These are phyloP conservation scores for Colletes collaris DNA, from an alignment of 2,888 invertebrate genomes.

Conservation along the genomic window DNA sequence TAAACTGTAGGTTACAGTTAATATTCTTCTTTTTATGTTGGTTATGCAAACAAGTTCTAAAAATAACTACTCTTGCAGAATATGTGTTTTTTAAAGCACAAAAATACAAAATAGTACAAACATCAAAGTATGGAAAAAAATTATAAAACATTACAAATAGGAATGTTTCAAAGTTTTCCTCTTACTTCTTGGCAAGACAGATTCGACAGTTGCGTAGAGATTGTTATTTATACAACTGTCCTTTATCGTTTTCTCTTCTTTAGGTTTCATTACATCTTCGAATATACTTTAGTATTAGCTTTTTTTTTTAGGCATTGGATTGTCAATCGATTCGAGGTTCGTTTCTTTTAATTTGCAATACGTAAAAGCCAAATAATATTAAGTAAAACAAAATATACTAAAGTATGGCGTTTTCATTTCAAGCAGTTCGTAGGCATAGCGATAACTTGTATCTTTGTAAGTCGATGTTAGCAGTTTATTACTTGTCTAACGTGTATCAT, in stretches of 20 bases:
- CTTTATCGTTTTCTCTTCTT: background rate
- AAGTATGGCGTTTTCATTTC: slow-evolving; percentile 8
- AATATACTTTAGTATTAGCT: background rate
- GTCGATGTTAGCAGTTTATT: slow-evolving; percentile 12
- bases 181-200: background rate
- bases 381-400: slow-evolving; percentile 14
- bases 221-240: background rate
- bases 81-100: background rate
- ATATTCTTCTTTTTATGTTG: slow-evolving; percentile 16
- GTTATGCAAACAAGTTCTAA: slow-evolving; percentile 16
- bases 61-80: background rate
- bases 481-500: slow-evolving; percentile 23
- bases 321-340: background rate
- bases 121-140: slow-evolving; percentile 10
- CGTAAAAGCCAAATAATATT: slow-evolving; percentile 12
- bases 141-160: slow-evolving; percentile 3
- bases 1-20: slow-evolving; percentile 30
- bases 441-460: slow-evolving; percentile 7
- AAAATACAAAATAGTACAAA: slow-evolving; percentile 22
- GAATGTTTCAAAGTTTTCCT: background rate
- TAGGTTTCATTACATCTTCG: background rate
- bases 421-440: slow-evolving; percentile 10
- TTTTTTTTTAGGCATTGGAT: background rate
- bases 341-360: slow-evolving; percentile 1
- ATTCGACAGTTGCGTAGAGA: background rate